Conservation (phyloP, 2,888 invertebrate genomes). For the Stenodera caucasica region DNA sequence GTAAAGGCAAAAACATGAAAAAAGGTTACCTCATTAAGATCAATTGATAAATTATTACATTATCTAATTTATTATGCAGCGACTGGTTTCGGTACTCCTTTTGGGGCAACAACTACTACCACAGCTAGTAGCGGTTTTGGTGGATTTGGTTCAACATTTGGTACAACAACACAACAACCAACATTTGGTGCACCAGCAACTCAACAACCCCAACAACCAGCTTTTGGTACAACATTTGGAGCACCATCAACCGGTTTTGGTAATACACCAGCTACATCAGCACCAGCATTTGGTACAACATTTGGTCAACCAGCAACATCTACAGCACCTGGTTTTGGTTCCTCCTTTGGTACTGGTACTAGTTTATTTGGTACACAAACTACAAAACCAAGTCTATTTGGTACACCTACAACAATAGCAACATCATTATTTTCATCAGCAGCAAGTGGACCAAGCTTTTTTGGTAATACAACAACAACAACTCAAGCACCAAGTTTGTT, state of each 20-base stretch:
- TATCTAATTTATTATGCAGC: constrained; percentile 32
- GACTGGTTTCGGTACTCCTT: constrained; percentile 57
- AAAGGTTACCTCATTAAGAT: neutral
- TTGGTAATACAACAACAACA: constrained; percentile 54
- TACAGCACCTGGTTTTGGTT: constrained; percentile 46
- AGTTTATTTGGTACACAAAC: constrained; percentile 30
- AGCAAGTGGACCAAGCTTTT: constrained; percentile 60
- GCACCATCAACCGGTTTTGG: constrained; percentile 36
- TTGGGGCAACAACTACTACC: constrained; percentile 52
- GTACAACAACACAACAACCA: constrained; percentile 22
- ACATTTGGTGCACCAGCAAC: constrained; percentile 40
- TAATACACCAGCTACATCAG: constrained; percentile 31
- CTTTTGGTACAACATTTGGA: constrained; percentile 42
- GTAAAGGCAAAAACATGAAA: neutral
- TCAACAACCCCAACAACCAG: constrained; percentile 37
- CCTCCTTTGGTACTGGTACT: constrained; percentile 46
- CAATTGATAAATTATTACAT: neutral
- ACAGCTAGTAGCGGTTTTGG: constrained; percentile 58
- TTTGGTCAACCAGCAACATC: constrained; percentile 38
- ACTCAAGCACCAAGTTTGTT: constrained; percentile 51
- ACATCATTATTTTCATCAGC: constrained; percentile 49
- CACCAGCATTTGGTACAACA: constrained; percentile 47
- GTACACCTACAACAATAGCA: constrained; percentile 44
- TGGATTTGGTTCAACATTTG: constrained; percentile 51
- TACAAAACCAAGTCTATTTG: constrained; percentile 29